Evolutionary conservation across 2,797 vertebrate genomes (phyloP).

Genomic region (Catharus ustulatus): DNA sequence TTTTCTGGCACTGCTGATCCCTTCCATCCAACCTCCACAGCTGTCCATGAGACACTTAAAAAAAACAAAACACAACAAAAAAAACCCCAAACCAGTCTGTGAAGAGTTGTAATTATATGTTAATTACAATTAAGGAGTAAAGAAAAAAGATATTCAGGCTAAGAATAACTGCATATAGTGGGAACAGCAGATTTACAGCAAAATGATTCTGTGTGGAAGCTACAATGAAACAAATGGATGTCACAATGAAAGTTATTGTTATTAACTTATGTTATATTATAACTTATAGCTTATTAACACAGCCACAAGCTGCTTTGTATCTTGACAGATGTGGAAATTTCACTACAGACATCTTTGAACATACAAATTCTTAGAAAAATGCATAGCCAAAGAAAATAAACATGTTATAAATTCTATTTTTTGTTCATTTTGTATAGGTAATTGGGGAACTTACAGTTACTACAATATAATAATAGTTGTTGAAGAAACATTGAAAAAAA

Average conservation of each 20-base stretch:
- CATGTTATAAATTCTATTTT: neutral
- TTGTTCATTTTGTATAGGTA: neutral
- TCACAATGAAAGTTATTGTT: neutral
- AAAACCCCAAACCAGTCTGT: neutral
- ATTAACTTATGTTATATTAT: too few relatives aligned
- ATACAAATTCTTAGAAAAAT: neutral
- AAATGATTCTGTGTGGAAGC: neutral
- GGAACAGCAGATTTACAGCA: neutral
- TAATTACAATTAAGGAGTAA: neutral
- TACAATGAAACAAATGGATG: neutral
- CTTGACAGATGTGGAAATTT: neutral
- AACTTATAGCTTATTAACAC: neutral
- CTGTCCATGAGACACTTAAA: rapidly evolving
- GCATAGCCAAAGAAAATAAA: neutral
- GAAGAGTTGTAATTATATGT: neutral
- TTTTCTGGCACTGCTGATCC: neutral
- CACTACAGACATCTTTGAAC: neutral
- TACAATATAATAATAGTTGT: neutral
- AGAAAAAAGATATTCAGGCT: neutral
- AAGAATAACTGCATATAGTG: neutral
- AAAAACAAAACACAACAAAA: too few relatives aligned
- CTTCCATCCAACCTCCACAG: neutral
- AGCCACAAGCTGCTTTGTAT: neutral
- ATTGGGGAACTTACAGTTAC: neutral
- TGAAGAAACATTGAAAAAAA: neutral